Percentiles rank a stretch among this genome's conserved stretches.
These are phyloP conservation scores for Lanistes nyassanus DNA, from an alignment of 1,140 invertebrate genomes.

Conservation along the genomic window DNA sequence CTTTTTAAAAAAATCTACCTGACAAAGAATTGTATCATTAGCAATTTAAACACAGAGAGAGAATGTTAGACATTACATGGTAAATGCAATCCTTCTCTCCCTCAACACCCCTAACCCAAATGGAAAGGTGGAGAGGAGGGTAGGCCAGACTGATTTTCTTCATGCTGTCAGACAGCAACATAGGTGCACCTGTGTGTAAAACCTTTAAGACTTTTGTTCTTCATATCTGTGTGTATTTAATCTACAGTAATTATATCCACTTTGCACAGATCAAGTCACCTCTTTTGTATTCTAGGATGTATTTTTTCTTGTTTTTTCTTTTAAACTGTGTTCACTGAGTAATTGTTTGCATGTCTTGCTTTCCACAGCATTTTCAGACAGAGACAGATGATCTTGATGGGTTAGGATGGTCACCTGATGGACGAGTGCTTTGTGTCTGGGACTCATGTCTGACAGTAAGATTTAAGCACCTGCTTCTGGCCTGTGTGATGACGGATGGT, in stretches of 20 bases:
- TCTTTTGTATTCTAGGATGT: too few species aligned
- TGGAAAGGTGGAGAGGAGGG: too few species aligned
- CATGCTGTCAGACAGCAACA: too few species aligned
- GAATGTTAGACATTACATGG: too few species aligned
- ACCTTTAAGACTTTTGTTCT: background rate
- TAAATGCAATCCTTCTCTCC: too few species aligned
- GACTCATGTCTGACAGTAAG: conserved; percentile 62
- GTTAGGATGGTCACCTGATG: conserved; percentile 66
- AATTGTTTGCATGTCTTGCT: conserved; percentile 6
- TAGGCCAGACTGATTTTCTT: background rate
- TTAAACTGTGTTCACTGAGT: conserved; percentile 12
- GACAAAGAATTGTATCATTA: too few species aligned
- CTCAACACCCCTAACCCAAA: too few species aligned
- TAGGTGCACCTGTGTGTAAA: background rate
- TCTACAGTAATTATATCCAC: background rate
- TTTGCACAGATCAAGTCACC: background rate
- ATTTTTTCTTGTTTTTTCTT: conserved; percentile 11
- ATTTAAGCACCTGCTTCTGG: background rate
- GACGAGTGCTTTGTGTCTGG: conserved; percentile 65
- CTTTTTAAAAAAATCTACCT: too few species aligned
- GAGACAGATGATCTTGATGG: conserved; percentile 66
- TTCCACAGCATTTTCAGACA: conserved; percentile 65
- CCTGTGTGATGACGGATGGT: background rate
- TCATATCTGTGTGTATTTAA: background rate
- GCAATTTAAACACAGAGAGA: too few species aligned